Conservation (phyloP, 2,888 invertebrate genomes). For the Lepetodrilus schrolli region DNA sequence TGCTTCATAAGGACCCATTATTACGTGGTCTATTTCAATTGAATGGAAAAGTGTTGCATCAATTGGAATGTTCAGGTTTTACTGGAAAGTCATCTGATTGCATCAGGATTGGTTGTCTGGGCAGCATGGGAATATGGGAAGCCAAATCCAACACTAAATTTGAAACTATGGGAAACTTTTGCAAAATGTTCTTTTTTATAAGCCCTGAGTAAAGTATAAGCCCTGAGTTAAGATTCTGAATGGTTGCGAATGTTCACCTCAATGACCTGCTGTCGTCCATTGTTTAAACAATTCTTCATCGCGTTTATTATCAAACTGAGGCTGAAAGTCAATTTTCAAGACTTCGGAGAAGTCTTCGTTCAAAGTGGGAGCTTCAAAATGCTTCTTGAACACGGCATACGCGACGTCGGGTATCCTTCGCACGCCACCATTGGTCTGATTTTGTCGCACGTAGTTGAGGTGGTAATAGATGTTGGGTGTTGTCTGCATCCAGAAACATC, state of each 20-base stretch:
- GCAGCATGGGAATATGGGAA: too few relatives aligned
- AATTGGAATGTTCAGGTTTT: too few relatives aligned
- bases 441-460: conserved; percentile 70
- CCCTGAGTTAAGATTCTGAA: too few relatives aligned
- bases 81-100: too few relatives aligned
- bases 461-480: conserved; percentile 67
- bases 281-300: conserved; percentile 64
- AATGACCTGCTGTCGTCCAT: conserved; percentile 58
- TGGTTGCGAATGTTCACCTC: not conserved
- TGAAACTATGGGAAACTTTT: too few relatives aligned
- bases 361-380: conserved; percentile 61
- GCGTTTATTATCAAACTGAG: conserved; percentile 57
- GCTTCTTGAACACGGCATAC: conserved; percentile 71
- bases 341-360: conserved; percentile 69
- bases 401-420: conserved; percentile 72
- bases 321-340: conserved; percentile 59
- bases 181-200: too few relatives aligned
- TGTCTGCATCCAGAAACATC: conserved; percentile 69
- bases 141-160: too few relatives aligned
- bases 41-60: too few relatives aligned
- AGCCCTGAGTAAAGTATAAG: too few relatives aligned
- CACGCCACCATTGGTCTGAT: conserved; percentile 62
- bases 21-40: too few relatives aligned
- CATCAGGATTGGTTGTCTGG: too few relatives aligned
- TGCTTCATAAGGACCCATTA: too few relatives aligned